These are phyloP conservation scores for Clarias batrachus DNA, from an alignment of 2,113 vertebrate genomes.

Conservation along the genomic window DNA sequence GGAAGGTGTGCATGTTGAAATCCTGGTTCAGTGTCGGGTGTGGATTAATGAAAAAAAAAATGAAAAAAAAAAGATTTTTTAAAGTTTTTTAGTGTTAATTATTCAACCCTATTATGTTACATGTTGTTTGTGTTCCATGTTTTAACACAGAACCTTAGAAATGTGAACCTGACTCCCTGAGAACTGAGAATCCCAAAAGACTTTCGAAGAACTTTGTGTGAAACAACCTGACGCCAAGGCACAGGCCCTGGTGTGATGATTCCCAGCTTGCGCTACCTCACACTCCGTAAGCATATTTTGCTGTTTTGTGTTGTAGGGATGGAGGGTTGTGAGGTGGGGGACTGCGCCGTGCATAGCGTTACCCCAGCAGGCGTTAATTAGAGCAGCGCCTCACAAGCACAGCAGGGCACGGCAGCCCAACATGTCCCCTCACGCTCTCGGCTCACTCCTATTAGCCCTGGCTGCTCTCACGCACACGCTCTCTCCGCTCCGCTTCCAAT, in stretches of 20 bases:
- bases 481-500: constrained; percentile 49
- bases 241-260: background rate
- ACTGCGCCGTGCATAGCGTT: constrained; percentile 64
- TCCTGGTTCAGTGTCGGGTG: background rate
- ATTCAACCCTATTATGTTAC: background rate
- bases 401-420: constrained; percentile 62
- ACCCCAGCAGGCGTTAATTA: constrained; percentile 71
- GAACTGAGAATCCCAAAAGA: background rate
- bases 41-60: too few species aligned
- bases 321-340: constrained; percentile 53
- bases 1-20: background rate
- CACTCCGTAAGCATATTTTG: background rate
- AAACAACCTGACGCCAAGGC: background rate
- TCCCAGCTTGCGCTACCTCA: background rate
- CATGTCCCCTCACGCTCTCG: constrained; percentile 71
- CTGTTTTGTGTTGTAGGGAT: constrained; percentile 16
- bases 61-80: too few species aligned
- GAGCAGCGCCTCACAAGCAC: constrained; percentile 64
- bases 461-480: constrained; percentile 47
- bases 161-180: background rate
- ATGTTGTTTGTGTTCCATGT: background rate
- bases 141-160: background rate
- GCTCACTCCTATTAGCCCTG: constrained; percentile 52
- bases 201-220: background rate
- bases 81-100: too few species aligned